Conservation (phyloP, 2,888 invertebrate species). For the Antheraea assamensis region DNA sequence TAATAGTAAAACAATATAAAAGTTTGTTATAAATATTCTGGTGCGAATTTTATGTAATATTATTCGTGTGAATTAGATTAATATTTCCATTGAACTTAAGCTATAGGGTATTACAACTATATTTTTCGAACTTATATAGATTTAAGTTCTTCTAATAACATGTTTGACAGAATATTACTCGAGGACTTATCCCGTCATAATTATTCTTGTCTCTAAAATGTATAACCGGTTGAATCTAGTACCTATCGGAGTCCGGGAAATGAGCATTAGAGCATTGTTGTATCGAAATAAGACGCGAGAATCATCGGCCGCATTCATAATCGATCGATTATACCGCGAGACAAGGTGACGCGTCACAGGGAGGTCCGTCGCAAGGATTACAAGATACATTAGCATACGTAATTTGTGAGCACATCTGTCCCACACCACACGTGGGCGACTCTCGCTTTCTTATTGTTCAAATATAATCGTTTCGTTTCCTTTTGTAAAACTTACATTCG, state of each 20-base stretch:
- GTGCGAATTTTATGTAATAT: no score
- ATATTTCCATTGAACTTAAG: no score
- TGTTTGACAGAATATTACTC: neutral
- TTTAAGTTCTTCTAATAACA: no score
- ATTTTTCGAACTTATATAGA: no score
- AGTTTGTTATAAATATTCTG: no score
- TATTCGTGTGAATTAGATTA: no score
- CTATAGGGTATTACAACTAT: no score
- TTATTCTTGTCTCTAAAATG: constrained; percentile 16
- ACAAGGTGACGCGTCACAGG: constrained; percentile 57
- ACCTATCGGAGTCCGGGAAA: constrained; percentile 17
- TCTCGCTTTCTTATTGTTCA: constrained; percentile 68
- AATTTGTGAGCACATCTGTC: constrained; percentile 73
- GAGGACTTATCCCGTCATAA: neutral
- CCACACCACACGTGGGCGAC: constrained; percentile 60
- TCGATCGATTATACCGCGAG: constrained; percentile 65
- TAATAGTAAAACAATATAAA: no score
- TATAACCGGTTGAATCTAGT: constrained; percentile 17
- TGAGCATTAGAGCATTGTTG: constrained; percentile 19
- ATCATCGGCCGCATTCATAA: constrained; percentile 52
- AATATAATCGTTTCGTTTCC: constrained; percentile 61
- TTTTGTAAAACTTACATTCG: constrained; percentile 41
- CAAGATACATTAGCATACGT: constrained; percentile 77
- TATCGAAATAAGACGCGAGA: constrained; percentile 16
- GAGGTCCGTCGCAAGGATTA: constrained; percentile 79